A percentile compares a stretch with the other conserved stretches of the same genome.
Evolutionary conservation across 2,113 vertebrate genomes (phyloP).

Genomic region (Odocoileus virginianus): DNA sequence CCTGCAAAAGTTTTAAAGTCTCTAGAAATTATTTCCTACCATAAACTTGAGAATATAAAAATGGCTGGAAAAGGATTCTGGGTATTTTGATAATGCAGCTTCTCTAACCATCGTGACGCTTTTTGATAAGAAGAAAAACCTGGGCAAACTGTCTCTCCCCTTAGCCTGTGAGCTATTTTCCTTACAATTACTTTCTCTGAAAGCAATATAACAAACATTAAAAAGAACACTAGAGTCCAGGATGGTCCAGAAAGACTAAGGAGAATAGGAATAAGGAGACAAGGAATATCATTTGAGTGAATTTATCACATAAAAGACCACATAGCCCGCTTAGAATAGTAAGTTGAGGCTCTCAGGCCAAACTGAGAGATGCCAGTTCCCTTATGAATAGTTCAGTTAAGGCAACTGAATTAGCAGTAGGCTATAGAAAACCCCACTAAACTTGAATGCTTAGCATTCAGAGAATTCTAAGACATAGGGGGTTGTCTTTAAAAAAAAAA

Average conservation of each 20-base stretch:
- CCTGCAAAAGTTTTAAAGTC: not conserved
- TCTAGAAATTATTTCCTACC: constrained; percentile 11
- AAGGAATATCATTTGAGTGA: not conserved
- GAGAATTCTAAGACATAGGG: not conserved
- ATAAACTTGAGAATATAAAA: constrained; percentile 32
- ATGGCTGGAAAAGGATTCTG: not conserved
- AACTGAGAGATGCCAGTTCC: not conserved
- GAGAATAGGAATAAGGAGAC: not conserved
- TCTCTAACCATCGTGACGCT: not conserved
- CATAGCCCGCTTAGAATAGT: not conserved
- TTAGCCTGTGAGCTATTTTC: not conserved
- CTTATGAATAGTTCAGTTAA: constrained; percentile 26
- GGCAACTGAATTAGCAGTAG: not conserved
- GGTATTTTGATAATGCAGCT: not conserved
- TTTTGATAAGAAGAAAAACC: constrained; percentile 21
- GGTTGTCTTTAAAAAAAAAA: not conserved
- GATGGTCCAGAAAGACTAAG: not conserved
- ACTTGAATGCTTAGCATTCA: constrained; percentile 25
- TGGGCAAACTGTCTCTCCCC: not conserved
- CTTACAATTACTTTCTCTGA: constrained; percentile 21
- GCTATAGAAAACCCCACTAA: not conserved
- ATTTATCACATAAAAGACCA: constrained; percentile 15
- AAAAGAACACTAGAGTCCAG: constrained; percentile 11
- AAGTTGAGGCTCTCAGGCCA: not conserved
- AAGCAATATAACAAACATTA: constrained; percentile 7